These are phyloP conservation scores for Xylophagus ater DNA, from an alignment of 2,888 invertebrate genomes.

Conservation along the genomic window DNA sequence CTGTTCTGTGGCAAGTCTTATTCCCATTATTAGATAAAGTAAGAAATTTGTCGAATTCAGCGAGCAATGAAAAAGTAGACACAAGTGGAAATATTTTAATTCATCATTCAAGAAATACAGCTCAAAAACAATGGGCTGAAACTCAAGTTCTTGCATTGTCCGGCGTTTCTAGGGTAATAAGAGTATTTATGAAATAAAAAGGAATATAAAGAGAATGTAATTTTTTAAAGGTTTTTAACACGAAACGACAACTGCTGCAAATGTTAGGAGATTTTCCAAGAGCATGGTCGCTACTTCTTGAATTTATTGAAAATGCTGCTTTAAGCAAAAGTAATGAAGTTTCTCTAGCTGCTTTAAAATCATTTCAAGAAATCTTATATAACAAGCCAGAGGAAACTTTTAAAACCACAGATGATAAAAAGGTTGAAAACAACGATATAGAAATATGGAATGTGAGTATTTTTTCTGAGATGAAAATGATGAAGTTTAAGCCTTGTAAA, in stretches of 20 bases:
- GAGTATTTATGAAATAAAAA: no score
- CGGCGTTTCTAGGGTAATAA: constrained; percentile 81
- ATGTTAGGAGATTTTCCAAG: constrained; percentile 82
- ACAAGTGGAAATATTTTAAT: constrained; percentile 90
- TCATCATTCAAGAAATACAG: constrained; percentile 96
- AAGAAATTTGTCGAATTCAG: constrained; percentile 51
- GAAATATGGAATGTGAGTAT: constrained; percentile 56
- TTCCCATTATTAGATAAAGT: constrained; percentile 94
- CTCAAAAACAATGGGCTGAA: constrained; percentile 98
- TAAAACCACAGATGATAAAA: no score
- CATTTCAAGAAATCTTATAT: constrained; percentile 90
- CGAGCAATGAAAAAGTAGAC: constrained; percentile 61
- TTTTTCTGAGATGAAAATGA: not conserved
- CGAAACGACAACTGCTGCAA: constrained; percentile 73
- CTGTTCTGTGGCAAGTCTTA: constrained; percentile 87
- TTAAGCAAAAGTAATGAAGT: constrained; percentile 90
- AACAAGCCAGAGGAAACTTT: constrained; percentile 46
- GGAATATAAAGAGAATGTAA: no score
- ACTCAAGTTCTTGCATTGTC: constrained; percentile 86
- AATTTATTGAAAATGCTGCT: constrained; percentile 89
- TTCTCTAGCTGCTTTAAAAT: constrained; percentile 89
- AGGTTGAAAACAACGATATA: constrained; percentile 44
- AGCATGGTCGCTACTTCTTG: constrained; percentile 87
- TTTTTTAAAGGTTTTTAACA: constrained; percentile 55
- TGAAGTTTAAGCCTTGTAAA: not conserved